Percentiles rank a stretch among this genome's conserved stretches.
Conservation (phyloP, 2,113 vertebrate species). For the Peucedramus taeniatus region DNA sequence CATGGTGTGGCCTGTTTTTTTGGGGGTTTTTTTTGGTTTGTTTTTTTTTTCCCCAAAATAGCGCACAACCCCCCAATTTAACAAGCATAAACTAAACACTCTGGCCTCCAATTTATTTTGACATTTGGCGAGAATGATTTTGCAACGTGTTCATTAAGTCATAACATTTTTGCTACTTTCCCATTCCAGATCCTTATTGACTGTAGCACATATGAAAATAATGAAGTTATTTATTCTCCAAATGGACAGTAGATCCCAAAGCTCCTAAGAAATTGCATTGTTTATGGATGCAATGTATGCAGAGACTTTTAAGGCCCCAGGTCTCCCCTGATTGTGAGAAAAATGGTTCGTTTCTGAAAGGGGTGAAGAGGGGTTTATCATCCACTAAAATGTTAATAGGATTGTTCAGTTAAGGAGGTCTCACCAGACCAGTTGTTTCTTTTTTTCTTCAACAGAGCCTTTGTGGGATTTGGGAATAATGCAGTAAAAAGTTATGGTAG, state of each 20-base stretch:
- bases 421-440: constrained; percentile 24
- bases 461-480: constrained; percentile 49
- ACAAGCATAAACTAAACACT: constrained; percentile 25
- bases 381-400: background rate
- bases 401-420: background rate
- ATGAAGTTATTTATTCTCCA: constrained; percentile 22
- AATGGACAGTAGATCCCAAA: background rate
- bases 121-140: constrained; percentile 59
- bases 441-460: constrained; percentile 43
- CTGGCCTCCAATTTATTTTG: constrained; percentile 58
- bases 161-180: constrained; percentile 38
- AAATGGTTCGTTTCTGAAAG: background rate
- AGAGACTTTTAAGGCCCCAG: background rate
- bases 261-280: background rate
- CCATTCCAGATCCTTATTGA: constrained; percentile 42
- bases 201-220: constrained; percentile 40
- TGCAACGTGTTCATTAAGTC: constrained; percentile 32
- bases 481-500: constrained; percentile 31
- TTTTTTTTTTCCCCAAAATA: background rate
- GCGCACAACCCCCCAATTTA: constrained; percentile 13
- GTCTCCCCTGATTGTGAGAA: background rate
- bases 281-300: background rate
- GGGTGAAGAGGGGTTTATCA: background rate
- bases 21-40: too few species aligned
- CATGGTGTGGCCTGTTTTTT: background rate